These are phyloP conservation scores for Bombycilla garrulus DNA, from an alignment of 2,113 vertebrate species.

Conservation along the genomic window DNA sequence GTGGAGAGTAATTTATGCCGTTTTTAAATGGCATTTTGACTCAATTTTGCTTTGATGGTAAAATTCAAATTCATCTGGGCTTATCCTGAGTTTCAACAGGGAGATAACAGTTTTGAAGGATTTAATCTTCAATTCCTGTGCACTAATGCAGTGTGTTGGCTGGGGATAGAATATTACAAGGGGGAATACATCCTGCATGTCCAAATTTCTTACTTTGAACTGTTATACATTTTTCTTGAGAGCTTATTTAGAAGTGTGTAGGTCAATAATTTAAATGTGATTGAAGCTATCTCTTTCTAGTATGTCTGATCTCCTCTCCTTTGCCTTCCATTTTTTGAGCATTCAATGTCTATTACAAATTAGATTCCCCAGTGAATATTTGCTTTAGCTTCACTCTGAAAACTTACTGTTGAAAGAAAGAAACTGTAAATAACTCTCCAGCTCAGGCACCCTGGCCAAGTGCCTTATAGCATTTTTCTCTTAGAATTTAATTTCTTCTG, in stretches of 20 bases:
- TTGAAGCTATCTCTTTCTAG: background rate
- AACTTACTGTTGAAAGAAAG: background rate
- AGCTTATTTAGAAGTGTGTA: background rate
- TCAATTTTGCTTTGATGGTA: background rate
- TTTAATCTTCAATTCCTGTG: background rate
- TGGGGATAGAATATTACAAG: background rate
- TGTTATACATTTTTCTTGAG: background rate
- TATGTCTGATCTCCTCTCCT: background rate
- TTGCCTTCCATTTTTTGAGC: background rate
- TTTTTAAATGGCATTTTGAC: background rate
- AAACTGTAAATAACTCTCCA: slow-evolving; percentile 1
- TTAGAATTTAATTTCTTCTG: slow-evolving; percentile 1
- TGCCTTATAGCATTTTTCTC: background rate
- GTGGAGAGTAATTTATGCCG: background rate
- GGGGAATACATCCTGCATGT: background rate
- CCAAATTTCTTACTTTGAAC: background rate
- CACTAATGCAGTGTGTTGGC: background rate
- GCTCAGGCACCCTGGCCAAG: background rate
- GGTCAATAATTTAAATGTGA: background rate
- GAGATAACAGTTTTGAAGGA: background rate
- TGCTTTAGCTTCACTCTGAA: background rate
- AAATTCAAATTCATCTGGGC: background rate
- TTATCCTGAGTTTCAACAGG: background rate
- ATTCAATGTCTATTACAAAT: background rate
- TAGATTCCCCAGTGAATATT: background rate